Evolutionary conservation across 2,888 invertebrate species (phyloP), one percentile per base, ranked within the genome.

Genomic region (Mamestra brassicae): DNA sequence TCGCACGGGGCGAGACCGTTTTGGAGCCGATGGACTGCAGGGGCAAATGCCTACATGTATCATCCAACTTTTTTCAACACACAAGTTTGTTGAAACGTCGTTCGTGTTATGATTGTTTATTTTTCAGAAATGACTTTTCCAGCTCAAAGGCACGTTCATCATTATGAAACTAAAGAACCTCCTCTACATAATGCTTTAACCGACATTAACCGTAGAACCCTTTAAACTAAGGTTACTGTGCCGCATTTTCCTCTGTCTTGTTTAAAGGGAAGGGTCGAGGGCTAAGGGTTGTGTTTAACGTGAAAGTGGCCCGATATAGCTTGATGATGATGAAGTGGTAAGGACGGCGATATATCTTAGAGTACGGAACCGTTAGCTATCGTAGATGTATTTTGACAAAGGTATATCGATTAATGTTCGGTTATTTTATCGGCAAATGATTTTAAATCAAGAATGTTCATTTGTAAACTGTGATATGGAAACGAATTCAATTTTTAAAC

Each of bases 301-400:
- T 52, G 11, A n/a, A 55, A 68, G 38, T 55, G 55, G n/a, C 26
- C 42, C 62, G 64, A 81, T 34, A 65, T 66, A 50, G 15, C 55
- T 42, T 63, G 81, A 76, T 81, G 70, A 63, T 76, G 79, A 79
- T 70, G 65, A 70, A 80, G 70, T 81, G 79, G 54, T 3, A 15
- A 34, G 36, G 62, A 45, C 0, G 36, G 62, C 34, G 8, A 63
- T 70, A 50, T 36, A 70, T 81, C n/a, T 76, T 10, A 17, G 36
- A 34, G 15, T 38, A 8, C 15, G 17, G 34, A 45, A 34, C 52
- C n/a, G 42, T 36, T 71, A 62, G 13, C 26, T 26, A 45, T 5
- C 34, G 13, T 45, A 50, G 10, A 73, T 74, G 42, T 42, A 47
- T 47, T 64, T 71, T 50, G 58, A 71, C 60, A 42, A 64, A 55